Evolutionary conservation across 2,113 vertebrate genomes (phyloP).

Genomic region (Oplegnathus fasciatus): DNA sequence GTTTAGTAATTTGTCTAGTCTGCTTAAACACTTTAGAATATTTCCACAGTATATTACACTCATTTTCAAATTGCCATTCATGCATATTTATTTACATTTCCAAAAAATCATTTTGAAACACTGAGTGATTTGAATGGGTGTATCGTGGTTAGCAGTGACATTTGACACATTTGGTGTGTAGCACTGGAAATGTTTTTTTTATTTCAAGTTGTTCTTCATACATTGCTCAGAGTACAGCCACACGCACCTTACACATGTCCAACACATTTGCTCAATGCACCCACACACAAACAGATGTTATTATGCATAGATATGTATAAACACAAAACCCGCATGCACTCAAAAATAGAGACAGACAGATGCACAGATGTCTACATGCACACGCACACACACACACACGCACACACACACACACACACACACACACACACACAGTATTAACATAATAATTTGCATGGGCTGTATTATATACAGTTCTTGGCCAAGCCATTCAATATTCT

Average conservation of each 20-base stretch:
- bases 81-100: conserved; percentile 1
- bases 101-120: neutral
- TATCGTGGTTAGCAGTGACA: conserved; percentile 1
- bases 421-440: neutral
- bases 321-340: conserved; percentile 36
- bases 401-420: neutral
- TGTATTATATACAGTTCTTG: conserved; percentile 27
- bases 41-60: too few species aligned
- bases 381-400: conserved; percentile 1
- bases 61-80: neutral
- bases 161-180: neutral
- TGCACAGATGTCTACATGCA: conserved; percentile 30
- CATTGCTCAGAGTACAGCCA: conserved; percentile 1
- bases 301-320: conserved; percentile 3
- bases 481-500: conserved; percentile 6
- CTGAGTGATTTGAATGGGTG: neutral
- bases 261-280: neutral
- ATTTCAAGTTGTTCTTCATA: conserved; percentile 15
- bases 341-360: conserved; percentile 8
- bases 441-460: conserved; percentile 32
- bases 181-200: neutral
- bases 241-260: conserved; percentile 31
- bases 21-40: neutral
- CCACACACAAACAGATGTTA: conserved; percentile 33
- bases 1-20: neutral